phyloP scores from a whole-genome alignment of 2,888 invertebrate species.

The Lithosia quadra region DNA sequence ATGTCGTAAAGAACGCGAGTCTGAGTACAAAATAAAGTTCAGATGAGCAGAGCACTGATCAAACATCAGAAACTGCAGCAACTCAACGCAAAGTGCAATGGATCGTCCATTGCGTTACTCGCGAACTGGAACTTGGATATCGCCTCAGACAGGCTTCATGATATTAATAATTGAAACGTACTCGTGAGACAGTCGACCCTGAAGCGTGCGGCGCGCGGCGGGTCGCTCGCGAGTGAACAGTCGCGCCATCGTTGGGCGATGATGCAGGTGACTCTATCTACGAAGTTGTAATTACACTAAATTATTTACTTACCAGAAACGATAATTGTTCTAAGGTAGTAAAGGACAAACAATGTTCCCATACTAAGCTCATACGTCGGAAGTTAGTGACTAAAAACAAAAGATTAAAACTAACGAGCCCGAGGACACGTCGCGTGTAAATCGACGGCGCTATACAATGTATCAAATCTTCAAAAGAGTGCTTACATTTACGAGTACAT shows the following conservation, averaged over 20 bases:
- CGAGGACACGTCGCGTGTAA: slow-evolving; percentile 48
- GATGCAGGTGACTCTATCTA: not conserved
- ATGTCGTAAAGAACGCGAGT: too few relatives aligned
- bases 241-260: not conserved
- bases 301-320: slow-evolving; percentile 15
- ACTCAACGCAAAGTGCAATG: too few relatives aligned
- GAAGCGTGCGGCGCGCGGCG: too few relatives aligned
- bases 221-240: too few relatives aligned
- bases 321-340: slow-evolving; percentile 24
- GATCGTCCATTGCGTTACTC: too few relatives aligned
- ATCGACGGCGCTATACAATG: slow-evolving; percentile 47
- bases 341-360: slow-evolving; percentile 46
- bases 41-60: too few relatives aligned
- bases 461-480: slow-evolving; percentile 54
- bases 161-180: not conserved
- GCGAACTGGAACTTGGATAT: too few relatives aligned
- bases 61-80: too few relatives aligned
- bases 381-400: slow-evolving; percentile 38
- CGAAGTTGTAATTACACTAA: slow-evolving; percentile 11
- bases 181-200: not conserved
- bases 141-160: too few relatives aligned
- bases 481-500: slow-evolving; percentile 50
- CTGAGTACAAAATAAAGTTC: too few relatives aligned
- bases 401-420: slow-evolving; percentile 50
- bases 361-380: slow-evolving; percentile 47